Evolutionary conservation across 2,113 vertebrate species (phyloP), one percentile per base, ranked within the genome.

Genomic region (Syngnathus typhle): DNA sequence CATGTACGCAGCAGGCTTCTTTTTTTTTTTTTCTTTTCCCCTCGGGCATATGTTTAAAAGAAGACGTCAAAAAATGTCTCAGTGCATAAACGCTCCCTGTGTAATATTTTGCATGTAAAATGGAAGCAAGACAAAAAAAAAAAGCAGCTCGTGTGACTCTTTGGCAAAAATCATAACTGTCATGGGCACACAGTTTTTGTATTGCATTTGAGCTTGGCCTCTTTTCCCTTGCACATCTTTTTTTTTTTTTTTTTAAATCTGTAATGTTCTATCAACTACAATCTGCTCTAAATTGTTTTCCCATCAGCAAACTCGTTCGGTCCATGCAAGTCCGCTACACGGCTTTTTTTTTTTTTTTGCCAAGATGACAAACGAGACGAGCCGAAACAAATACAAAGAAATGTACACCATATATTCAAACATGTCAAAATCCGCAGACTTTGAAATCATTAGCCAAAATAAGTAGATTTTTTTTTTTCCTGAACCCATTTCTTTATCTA

Each of bases 401-500:
- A 85, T 89, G 88, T 91, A 90, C 91, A 89, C 83, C 87, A 82
- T 88, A 89, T 88, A 88, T 88, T 85, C 86, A 90, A 88, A 89
- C 86, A 88, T 88, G 88, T 91, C 85, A 90, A 90, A 89, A 87
- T 86, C 88, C 64, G 83, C 78, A 66, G 76, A 89, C 82, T 88
- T 90, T 87, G 80, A 87, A 87, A 88, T 90, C 82, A 80, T 88
- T 90, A 91, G 88, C 88, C 89, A 92, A 92, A 91, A 92, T 91
- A 91, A 90, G 82, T 89, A 61, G 78, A 81, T 84, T 49, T 85
- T 83, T 83, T 44, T 79, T 44, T 79, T 84, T 78, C 82, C 83
- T 82, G 84, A 88, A 83, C 79, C 83, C 82, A 85, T 68, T 67
- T 88, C 73, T 73, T 81, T 86, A 82, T 85, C 83, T 85, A 87